Percentiles rank a stretch among this genome's conserved stretches.
These are phyloP conservation scores for Diaphora mendica DNA, from an alignment of 2,888 invertebrate species.

Conservation along the genomic window DNA sequence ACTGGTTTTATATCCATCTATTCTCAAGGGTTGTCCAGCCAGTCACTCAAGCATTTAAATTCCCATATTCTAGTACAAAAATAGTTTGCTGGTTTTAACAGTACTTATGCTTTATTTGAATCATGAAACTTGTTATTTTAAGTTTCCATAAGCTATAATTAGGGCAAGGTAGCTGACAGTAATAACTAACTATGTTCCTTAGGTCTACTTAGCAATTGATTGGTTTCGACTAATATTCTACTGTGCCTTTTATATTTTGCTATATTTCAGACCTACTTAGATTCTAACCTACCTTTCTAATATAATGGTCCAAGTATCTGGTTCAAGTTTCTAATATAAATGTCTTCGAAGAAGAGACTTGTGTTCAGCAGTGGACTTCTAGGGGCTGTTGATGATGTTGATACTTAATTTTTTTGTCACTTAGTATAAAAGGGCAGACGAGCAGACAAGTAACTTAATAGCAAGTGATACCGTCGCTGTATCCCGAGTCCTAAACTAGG, in stretches of 20 bases:
- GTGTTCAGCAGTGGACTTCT: no score
- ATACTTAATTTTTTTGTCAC: no score
- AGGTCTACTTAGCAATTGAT: neutral
- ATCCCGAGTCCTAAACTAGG: no score
- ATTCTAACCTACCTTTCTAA: no score
- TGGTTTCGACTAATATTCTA: neutral
- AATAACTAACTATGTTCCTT: neutral
- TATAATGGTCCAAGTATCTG: no score
- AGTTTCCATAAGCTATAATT: neutral
- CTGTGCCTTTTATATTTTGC: neutral
- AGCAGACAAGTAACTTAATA: no score
- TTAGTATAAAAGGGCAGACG: no score
- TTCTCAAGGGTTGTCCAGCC: constrained; percentile 12
- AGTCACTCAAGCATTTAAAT: neutral
- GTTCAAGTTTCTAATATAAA: no score
- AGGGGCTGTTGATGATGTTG: no score
- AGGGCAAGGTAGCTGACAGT: neutral
- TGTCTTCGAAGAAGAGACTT: no score
- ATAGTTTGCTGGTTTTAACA: neutral
- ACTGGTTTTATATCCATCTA: neutral
- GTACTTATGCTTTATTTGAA: neutral
- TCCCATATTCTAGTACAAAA: constrained; percentile 2
- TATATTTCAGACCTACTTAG: neutral
- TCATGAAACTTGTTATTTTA: neutral
- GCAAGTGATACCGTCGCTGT: no score